Evolutionary conservation across 2,888 invertebrate genomes (phyloP).

Genomic region (Lathronympha strigana): DNA sequence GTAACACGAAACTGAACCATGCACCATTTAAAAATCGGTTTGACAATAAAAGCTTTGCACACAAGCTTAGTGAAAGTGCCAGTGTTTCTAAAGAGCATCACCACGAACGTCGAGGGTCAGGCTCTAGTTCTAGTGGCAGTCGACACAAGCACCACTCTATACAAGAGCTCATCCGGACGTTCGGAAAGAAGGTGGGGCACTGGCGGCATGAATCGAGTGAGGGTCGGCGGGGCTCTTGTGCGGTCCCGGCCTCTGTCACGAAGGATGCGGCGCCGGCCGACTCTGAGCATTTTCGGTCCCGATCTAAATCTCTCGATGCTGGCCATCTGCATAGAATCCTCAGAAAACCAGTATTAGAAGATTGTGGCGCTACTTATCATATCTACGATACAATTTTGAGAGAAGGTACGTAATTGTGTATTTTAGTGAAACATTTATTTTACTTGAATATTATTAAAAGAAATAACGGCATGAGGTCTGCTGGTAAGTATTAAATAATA

Average conservation of each 20-base stretch:
- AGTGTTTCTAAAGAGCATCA: conserved; percentile 54
- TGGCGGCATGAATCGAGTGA: conserved; percentile 86
- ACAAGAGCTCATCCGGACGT: conserved; percentile 90
- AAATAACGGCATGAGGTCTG: too few relatives aligned
- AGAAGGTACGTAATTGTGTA: conserved; percentile 66
- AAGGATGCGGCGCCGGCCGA: conserved; percentile 75
- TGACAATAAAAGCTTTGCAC: conserved; percentile 76
- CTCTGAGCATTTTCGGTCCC: conserved; percentile 87
- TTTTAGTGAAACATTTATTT: background rate
- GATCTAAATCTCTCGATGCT: conserved; percentile 91
- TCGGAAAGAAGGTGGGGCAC: conserved; percentile 89
- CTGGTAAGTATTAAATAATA: too few relatives aligned
- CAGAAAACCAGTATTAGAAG: conserved; percentile 83
- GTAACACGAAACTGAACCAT: conserved; percentile 67
- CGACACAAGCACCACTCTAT: conserved; percentile 88
- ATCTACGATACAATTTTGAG: conserved; percentile 91
- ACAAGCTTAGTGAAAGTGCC: conserved; percentile 68
- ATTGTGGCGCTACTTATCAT: conserved; percentile 92
- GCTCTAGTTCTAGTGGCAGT: conserved; percentile 63
- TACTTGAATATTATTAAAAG: background rate
- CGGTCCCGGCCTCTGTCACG: conserved; percentile 74
- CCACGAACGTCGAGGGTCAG: conserved; percentile 69
- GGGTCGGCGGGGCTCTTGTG: conserved; percentile 73
- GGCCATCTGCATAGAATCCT: conserved; percentile 72
- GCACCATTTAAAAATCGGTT: conserved; percentile 60